These are phyloP conservation scores for Lepus townsendii DNA, from an alignment of 2,797 vertebrate genomes.

Conservation along the genomic window DNA sequence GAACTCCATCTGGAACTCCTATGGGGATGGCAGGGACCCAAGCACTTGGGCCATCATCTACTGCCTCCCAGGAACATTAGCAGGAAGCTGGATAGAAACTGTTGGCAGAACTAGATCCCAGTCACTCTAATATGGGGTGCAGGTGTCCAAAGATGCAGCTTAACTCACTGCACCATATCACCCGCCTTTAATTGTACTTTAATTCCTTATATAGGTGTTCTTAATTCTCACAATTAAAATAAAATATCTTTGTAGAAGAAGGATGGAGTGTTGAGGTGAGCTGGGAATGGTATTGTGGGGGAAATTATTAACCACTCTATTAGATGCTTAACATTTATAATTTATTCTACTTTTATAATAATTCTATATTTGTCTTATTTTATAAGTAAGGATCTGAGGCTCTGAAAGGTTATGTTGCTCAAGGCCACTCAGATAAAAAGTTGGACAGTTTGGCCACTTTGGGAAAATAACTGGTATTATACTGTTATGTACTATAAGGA, in stretches of 20 bases:
- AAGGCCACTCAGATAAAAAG: background rate
- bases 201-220: background rate
- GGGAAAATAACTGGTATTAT: background rate
- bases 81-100: too few species aligned
- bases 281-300: background rate
- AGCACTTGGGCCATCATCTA: too few species aligned
- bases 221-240: constrained; percentile 30
- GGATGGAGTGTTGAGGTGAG: background rate
- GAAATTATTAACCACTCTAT: background rate
- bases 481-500: background rate
- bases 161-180: too few species aligned
- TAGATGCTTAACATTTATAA: background rate
- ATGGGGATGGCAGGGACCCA: too few species aligned
- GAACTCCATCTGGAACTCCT: too few species aligned
- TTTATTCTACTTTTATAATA: background rate
- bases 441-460: background rate
- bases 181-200: background rate
- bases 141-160: too few species aligned
- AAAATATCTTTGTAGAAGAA: background rate
- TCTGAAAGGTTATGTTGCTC: background rate
- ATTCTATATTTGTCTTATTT: background rate
- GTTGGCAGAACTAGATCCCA: too few species aligned
- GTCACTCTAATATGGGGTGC: too few species aligned
- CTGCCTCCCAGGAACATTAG: too few species aligned
- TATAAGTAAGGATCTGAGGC: background rate